These are phyloP conservation scores for Calcarius lapponicus DNA, from an alignment of 2,797 vertebrate species.

Conservation along the genomic window DNA sequence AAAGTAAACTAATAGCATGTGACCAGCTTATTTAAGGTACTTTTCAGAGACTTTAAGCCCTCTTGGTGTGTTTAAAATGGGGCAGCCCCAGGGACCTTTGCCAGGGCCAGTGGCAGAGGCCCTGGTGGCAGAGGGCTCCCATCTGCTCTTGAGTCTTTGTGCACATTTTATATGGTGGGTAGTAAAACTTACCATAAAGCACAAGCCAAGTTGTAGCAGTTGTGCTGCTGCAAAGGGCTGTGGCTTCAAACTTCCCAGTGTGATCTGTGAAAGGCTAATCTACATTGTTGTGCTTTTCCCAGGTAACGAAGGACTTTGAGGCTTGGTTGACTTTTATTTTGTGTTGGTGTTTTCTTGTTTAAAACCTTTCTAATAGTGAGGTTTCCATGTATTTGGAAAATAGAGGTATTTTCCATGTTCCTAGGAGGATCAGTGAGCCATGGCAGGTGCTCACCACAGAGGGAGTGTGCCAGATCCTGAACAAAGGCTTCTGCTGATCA, in stretches of 20 bases:
- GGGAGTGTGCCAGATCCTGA: rapidly evolving
- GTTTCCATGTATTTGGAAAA: not conserved
- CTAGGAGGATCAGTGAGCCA: not conserved
- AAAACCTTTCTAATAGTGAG: not conserved
- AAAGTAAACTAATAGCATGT: not conserved
- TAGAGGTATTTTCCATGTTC: not conserved
- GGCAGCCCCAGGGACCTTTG: not conserved
- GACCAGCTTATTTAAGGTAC: not conserved
- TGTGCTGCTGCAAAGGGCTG: not conserved
- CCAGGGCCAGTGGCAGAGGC: not conserved
- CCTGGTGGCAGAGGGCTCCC: not conserved
- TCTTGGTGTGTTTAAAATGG: not conserved
- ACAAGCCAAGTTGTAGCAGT: not conserved
- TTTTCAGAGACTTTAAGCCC: not conserved
- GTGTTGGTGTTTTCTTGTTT: not conserved
- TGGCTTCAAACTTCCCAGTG: not conserved
- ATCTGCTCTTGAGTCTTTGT: not conserved
- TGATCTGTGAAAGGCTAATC: not conserved
- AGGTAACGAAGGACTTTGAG: not conserved
- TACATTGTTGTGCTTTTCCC: not conserved
- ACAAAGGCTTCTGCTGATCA: not conserved
- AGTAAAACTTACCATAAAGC: not conserved
- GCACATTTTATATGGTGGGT: not conserved
- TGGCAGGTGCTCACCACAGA: rapidly evolving
- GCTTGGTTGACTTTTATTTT: not conserved